phyloP scores from a whole-genome alignment of 2,113 vertebrate species.

The Callopanchax toddi region DNA sequence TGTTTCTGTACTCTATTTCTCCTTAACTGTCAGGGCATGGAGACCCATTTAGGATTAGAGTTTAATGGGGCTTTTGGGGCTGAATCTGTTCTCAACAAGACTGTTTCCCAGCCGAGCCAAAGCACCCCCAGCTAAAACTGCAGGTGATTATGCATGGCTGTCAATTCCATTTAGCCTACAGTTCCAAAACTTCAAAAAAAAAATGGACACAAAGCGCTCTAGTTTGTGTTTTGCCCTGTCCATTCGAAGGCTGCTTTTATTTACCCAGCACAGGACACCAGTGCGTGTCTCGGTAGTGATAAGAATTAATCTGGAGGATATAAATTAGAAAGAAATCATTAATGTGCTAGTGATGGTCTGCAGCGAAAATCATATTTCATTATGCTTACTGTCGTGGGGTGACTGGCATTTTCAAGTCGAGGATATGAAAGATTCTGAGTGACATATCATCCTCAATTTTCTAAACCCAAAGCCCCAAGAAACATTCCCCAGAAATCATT shows the following conservation, averaged over 20 bases:
- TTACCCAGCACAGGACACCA: constrained; percentile 69
- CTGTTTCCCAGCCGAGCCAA: constrained; percentile 63
- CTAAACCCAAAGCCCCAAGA: constrained; percentile 53
- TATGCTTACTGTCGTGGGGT: constrained; percentile 70
- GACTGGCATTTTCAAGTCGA: constrained; percentile 79
- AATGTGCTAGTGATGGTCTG: constrained; percentile 74
- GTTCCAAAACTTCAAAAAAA: constrained; percentile 73
- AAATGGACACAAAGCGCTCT: constrained; percentile 76
- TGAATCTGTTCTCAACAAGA: constrained; percentile 70
- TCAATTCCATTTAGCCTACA: constrained; percentile 76
- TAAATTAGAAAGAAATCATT: constrained; percentile 76
- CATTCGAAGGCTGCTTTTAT: constrained; percentile 69
- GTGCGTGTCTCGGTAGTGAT: constrained; percentile 75
- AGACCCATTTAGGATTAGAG: constrained; percentile 74
- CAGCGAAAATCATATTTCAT: constrained; percentile 80
- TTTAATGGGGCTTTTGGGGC: constrained; percentile 72
- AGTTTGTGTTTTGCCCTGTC: constrained; percentile 58
- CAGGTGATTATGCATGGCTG: constrained; percentile 80
- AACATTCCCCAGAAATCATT: constrained; percentile 73
- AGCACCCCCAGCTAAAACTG: constrained; percentile 65
- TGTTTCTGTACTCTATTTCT: constrained; percentile 55
- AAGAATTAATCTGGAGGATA: constrained; percentile 75
- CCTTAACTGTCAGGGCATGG: constrained; percentile 64
- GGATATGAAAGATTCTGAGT: constrained; percentile 70
- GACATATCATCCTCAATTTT: constrained; percentile 71